A percentile compares a stretch with the other conserved stretches of the same genome.
Conservation (phyloP, 2,888 invertebrate genomes). For the Drosophila pseudotakahashii region DNA sequence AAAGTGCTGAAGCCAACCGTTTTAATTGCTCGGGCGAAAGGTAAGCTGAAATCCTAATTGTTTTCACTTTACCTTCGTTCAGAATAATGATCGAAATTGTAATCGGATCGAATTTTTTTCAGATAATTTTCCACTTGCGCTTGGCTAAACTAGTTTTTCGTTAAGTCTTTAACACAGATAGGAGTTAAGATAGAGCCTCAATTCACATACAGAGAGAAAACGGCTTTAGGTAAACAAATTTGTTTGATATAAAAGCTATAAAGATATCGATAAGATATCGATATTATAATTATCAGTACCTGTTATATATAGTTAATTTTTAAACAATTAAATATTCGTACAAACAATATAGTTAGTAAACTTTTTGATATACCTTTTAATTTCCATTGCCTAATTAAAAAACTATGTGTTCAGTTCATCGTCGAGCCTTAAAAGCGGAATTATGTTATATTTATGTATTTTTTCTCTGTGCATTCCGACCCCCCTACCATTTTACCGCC, state of each 20-base stretch:
- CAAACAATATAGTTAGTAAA: no score
- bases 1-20: slow-evolving; percentile 63
- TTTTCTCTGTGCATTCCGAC: slow-evolving; percentile 2
- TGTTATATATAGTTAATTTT: no score
- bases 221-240: no score
- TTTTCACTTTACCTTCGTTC: slow-evolving; percentile 32
- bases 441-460: not conserved
- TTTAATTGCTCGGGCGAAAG: slow-evolving; percentile 68
- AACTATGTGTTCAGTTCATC: no score
- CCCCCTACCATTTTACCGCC: slow-evolving; percentile 9
- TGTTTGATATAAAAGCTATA: no score
- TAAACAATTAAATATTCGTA: no score
- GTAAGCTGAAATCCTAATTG: slow-evolving; percentile 65
- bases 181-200: not conserved
- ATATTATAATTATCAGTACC: no score
- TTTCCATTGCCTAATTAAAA: no score
- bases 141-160: slow-evolving; percentile 70
- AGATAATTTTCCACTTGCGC: slow-evolving; percentile 42
- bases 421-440: no score
- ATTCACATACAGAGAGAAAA: slow-evolving; percentile 5
- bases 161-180: slow-evolving; percentile 60
- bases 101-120: slow-evolving; percentile 52
- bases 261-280: no score
- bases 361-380: no score
- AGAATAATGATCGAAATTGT: slow-evolving; percentile 56